A percentile compares a stretch with the other conserved stretches of the same genome.
Conservation (phyloP, 2,888 invertebrate genomes). For the Deilephila elpenor region DNA sequence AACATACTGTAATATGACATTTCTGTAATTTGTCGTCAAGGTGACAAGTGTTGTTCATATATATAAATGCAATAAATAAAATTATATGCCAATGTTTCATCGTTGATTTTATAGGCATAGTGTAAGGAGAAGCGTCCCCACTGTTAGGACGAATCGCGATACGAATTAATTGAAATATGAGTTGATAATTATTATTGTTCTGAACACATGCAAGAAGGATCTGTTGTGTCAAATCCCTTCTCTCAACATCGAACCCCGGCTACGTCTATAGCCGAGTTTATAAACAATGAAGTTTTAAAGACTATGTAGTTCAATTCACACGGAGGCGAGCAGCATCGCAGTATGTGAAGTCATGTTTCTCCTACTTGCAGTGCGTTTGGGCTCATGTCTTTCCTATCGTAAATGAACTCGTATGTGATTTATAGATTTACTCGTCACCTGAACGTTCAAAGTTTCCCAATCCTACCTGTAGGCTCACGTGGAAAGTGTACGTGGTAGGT, state of each 20-base stretch:
- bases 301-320: too few species aligned
- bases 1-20: constrained; percentile 2
- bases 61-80: not conserved
- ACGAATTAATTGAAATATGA: too few species aligned
- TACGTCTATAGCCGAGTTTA: too few species aligned
- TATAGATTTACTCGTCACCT: constrained; percentile 1
- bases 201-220: too few species aligned
- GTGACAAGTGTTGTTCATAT: not conserved
- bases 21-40: not conserved
- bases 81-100: too few species aligned
- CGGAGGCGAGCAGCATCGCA: not conserved
- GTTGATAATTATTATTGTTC: too few species aligned
- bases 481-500: not conserved
- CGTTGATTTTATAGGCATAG: too few species aligned
- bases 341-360: not conserved
- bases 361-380: not conserved
- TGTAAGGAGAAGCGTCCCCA: too few species aligned
- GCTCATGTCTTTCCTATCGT: not conserved
- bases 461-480: not conserved
- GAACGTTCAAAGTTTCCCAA: constrained; percentile 1
- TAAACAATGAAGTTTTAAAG: too few species aligned
- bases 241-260: too few species aligned
- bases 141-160: too few species aligned
- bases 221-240: too few species aligned
- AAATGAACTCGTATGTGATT: constrained; percentile 20